Evolutionary conservation across 2,113 vertebrate species (phyloP), one percentile per base, ranked within the genome.

Genomic region (Passerina amoena): DNA sequence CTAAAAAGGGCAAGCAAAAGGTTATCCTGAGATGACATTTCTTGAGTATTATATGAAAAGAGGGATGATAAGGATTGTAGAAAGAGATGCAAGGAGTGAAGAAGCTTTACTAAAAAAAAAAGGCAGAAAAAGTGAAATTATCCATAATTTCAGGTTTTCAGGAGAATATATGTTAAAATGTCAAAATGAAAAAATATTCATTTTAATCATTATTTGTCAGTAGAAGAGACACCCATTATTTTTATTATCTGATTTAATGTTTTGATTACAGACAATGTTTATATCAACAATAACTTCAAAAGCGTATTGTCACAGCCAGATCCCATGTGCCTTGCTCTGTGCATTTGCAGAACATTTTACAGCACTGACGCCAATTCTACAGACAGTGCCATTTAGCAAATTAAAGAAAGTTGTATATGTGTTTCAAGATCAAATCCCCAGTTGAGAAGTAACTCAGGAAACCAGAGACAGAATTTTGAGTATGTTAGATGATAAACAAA

Each of bases 1-100:
- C 79, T 68, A 73, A 83, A 83, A 96, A 97, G 91, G 86, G 85
- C 77, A 92, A 96, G 82, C 82, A 68, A 97, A 96, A 96, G 65
- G 44, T 90, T 92, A 88, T 66, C 76, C 80, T 89, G 24, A 85
- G 63, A 79, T 96, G 83, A 96, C 71, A 95, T 96, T 97, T 97
- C 96, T 93, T 68, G 79, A 92, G 86, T 92, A 86, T 90, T 96
- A 51, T 73, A 64, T 25, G 54, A 90, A 92, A 76, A 68, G 14
- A 86, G 38, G 10, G 82, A 91, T 76, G 85, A 96, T 65, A 81
- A 89, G 51, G 38, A 56, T 50, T 65, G 38, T 57, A 79, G n/a
- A 94, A 96, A 40, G 37, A 83, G 88, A 92, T 93, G 45, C 63
- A 91, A 94, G 40, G 53, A 86, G 42, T 60, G 33, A 90, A 37